Evolutionary conservation across 2,113 vertebrate genomes (phyloP).

Genomic region (Dryoscopus gambensis): DNA sequence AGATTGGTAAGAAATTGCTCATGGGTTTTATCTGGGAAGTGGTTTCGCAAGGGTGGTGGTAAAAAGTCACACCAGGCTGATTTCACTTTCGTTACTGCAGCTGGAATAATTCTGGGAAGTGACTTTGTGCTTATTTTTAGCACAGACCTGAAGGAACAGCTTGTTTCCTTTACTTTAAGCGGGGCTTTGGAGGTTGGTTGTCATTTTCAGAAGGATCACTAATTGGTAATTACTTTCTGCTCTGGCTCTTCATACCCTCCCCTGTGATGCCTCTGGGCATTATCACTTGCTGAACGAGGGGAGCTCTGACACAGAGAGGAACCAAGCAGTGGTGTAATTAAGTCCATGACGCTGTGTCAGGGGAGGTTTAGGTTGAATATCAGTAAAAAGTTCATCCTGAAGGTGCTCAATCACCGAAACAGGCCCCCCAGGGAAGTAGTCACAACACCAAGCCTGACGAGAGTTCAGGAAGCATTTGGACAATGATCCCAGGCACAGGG

Average conservation of each 20-base stretch:
- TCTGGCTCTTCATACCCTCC: not conserved
- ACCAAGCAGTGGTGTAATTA: not conserved
- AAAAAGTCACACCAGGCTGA: not conserved
- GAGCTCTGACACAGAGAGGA: not conserved
- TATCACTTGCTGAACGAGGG: accelerated
- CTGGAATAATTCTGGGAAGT: not conserved
- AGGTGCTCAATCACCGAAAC: accelerated
- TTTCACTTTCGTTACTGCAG: not conserved
- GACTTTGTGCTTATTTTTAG: not conserved
- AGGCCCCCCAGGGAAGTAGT: not conserved
- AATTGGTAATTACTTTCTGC: not conserved
- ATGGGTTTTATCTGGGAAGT: not conserved
- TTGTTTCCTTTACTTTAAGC: not conserved
- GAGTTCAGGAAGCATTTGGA: not conserved
- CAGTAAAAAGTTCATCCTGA: not conserved
- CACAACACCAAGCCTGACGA: not conserved
- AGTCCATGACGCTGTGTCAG: not conserved
- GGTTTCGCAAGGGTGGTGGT: not conserved
- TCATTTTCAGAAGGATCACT: not conserved
- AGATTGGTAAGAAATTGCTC: not conserved
- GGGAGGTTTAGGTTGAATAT: not conserved
- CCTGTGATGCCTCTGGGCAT: accelerated
- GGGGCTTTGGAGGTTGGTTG: not conserved
- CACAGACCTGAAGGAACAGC: not conserved
- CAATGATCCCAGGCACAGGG: not conserved